phyloP scores from a whole-genome alignment of 2,797 vertebrate species.

The Phalloptychus januarius region DNA sequence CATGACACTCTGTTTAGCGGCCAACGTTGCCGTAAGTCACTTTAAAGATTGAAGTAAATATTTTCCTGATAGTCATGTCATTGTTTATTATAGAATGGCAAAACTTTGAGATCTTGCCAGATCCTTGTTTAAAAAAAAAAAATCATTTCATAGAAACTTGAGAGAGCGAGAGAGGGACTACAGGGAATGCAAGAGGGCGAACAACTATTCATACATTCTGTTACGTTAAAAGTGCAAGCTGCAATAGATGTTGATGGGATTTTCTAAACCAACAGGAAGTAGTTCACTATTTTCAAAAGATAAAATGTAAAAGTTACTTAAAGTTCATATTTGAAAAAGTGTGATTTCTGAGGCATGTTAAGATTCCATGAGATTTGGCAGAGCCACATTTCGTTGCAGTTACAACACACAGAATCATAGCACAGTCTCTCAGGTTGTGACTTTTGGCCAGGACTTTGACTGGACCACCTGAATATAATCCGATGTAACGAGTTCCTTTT shows the following conservation, averaged over 20 bases:
- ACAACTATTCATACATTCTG: not conserved
- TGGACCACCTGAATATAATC: not conserved
- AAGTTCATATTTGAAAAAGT: not conserved
- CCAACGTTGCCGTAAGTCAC: conserved; percentile 98
- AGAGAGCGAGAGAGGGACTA: not conserved
- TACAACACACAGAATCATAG: not conserved
- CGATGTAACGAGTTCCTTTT: not conserved
- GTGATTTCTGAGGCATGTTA: not conserved
- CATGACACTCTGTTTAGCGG: conserved; percentile 96
- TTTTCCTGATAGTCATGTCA: conserved; percentile 96
- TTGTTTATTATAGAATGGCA: conserved; percentile 99
- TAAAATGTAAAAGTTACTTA: not conserved
- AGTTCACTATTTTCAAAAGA: not conserved
- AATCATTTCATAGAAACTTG: conserved; percentile 92
- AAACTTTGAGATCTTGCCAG: conserved; percentile 95
- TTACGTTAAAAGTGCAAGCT: not conserved
- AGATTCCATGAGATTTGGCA: not conserved
- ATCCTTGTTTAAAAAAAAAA: conserved; percentile 97
- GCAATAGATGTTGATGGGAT: not conserved
- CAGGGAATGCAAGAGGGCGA: not conserved
- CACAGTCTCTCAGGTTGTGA: not conserved
- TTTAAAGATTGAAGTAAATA: conserved; percentile 99
- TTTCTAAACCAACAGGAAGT: not conserved
- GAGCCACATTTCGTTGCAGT: not conserved
- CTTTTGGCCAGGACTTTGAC: not conserved